A percentile compares a stretch with the other conserved stretches of the same genome.
phyloP scores from a whole-genome alignment of 1,140 invertebrate species.

The Bombus difficillimus region DNA sequence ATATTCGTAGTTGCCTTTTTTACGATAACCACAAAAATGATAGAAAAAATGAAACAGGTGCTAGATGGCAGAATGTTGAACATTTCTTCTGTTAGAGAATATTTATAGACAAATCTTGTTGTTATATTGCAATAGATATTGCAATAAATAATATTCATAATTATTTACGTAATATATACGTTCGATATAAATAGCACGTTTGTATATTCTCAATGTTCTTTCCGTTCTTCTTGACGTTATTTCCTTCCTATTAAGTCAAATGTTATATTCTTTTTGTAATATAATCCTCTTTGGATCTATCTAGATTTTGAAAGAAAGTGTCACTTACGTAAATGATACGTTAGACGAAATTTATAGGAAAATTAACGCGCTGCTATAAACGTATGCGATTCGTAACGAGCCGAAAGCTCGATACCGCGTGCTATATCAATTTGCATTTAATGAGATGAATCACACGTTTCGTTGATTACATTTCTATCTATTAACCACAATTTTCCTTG shows the following conservation, averaged over 20 bases:
- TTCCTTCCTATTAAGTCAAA: not conserved
- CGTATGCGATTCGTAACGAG: not conserved
- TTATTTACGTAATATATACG: not conserved
- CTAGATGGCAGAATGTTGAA: not conserved
- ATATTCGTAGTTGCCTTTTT: not conserved
- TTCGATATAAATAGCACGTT: not conserved
- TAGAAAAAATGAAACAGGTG: not conserved
- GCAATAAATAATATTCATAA: not conserved
- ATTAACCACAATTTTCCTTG: no score
- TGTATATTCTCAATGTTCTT: no score
- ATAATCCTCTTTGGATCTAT: not conserved
- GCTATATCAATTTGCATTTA: conserved; percentile 15
- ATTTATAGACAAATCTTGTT: not conserved
- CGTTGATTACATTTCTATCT: no score
- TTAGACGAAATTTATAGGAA: not conserved
- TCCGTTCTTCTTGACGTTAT: no score
- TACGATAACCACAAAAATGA: not conserved
- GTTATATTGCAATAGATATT: not conserved
- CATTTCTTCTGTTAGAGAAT: not conserved
- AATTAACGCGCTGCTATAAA: not conserved
- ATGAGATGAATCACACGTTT: not conserved
- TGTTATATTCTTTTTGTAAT: not conserved
- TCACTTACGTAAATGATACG: not conserved
- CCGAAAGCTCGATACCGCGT: not conserved
- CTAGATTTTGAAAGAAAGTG: not conserved